Evolutionary conservation across 2,888 invertebrate genomes (phyloP), one percentile per base, ranked within the genome.

Genomic region (Deladenus siricidicola): DNA sequence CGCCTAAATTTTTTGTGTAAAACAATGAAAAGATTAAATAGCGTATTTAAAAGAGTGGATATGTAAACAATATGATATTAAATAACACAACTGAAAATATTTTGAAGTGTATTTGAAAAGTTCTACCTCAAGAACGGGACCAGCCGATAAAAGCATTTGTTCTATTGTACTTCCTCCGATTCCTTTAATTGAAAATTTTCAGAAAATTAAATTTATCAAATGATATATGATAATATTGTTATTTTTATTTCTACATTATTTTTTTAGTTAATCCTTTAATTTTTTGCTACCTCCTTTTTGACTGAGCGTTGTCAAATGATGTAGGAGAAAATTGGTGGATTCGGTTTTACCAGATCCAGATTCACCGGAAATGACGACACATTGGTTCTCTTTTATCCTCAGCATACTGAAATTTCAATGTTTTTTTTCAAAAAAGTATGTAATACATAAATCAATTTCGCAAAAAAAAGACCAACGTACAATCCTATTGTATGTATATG

Each of bases 121-220:
- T n/a, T 17, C 19, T 14, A 84, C 85, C 85, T 93, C 93, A 50
- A 94, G 83, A 48, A 93, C 93, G 2, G 93, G 93, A 10, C 93
- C 93, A 30, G 93, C 92, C 79, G 90, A 90, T 55, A 93, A 83
- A 76, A 94, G 90, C 17, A 91, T 92, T 82, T 92, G 92, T 80
- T 94, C 93, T 2, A 93, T 90, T n/a, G 91, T 91, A 79, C 89
- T 89, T 21, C 90, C 47, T 4, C 49, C 49, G 10, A 29, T 57
- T 1, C 57, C 57, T 29, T n/a, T n/a, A n/a, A n/a, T n/a, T n/a
- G n/a, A n/a, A n/a, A n/a, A n/a, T n/a, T n/a, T n/a, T n/a, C n/a
- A n/a, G n/a, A n/a, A n/a, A n/a, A n/a, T n/a, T n/a, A n/a, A n/a
- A n/a, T n/a, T n/a, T n/a, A n/a, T n/a, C n/a, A n/a, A n/a, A n/a